Evolutionary conservation across 2,797 vertebrate species (phyloP).

Genomic region (Vireo griseus): DNA sequence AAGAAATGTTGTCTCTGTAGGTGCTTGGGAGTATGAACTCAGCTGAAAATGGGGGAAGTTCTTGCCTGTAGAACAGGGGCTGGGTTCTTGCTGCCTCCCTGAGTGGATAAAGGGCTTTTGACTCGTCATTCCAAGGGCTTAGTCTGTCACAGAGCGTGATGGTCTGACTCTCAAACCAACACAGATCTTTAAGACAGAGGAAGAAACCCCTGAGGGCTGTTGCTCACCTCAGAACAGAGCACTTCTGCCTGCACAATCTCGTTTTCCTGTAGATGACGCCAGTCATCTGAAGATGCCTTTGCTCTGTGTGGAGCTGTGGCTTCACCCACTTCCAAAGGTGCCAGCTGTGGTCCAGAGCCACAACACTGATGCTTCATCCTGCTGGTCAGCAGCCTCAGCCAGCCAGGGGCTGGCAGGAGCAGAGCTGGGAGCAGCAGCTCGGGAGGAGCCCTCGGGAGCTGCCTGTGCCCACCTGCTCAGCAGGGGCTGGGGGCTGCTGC

Average conservation of each 20-base stretch:
- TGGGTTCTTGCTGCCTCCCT: neutral
- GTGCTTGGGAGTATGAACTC: neutral
- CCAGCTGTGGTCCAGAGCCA: neutral
- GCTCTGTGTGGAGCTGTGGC: neutral
- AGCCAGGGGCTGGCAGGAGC: neutral
- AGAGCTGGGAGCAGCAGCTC: neutral
- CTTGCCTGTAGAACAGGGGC: neutral
- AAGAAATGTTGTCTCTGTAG: neutral
- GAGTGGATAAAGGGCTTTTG: neutral
- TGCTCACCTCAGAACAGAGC: neutral
- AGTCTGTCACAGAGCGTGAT: neutral
- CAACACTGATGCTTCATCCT: neutral
- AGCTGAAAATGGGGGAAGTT: neutral
- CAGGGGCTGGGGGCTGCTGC: neutral
- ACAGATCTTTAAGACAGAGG: neutral
- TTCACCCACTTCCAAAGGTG: neutral
- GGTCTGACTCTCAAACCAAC: neutral
- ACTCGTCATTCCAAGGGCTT: neutral
- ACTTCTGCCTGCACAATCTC: neutral
- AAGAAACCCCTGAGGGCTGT: neutral
- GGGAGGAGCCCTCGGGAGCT: neutral
- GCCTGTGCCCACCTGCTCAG: neutral
- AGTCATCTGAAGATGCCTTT: neutral
- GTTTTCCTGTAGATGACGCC: neutral
- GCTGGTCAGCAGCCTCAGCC: neutral